Evolutionary conservation across 2,797 vertebrate genomes (phyloP), one percentile per base, ranked within the genome.

Genomic region (Martes flavigula): DNA sequence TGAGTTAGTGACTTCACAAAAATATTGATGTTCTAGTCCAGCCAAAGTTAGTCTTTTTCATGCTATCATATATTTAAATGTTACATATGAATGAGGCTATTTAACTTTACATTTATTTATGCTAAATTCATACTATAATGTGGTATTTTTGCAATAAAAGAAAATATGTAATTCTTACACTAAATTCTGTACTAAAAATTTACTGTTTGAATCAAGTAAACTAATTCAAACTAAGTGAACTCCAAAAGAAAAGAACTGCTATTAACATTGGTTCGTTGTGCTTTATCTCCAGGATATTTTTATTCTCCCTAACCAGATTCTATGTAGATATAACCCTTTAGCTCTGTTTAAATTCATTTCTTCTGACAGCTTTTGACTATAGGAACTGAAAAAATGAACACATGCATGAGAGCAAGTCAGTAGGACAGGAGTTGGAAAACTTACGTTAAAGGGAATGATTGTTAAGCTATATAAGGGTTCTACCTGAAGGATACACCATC

Each of bases 81-180:
- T 66, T 89, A 4, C 35, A 38, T 54, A 12, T 91, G 21, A 73
- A 21, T 87, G n/a, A 30, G 7, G 30, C 83, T 93, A 92, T 48
- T 78, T 83, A 81, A 82, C 86, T 93, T 93, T 90, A 58, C 11
- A 87, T 62, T 75, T 90, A 40, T 93, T 66, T 96, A n/a, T 83
- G 40, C 23, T 72, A 32, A 40, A 60, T 58, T 85, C 30, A 70
- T 40, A 35, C 8, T 92, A 7, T 27, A 51, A 30, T 17, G 43
- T 84, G 46, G 3, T 81, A 54, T 51, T 92, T 93, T 90, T 72
- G 2, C 58, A 92, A 30, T 92, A 78, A 82, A 72, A 78, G 46
- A 46, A 92, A 75, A 51, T 40, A 15, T 54, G 38, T 84, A 89
- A 56, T 64, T 95, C 21, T 95, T 90, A 1, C 27, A 89, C 87